Evolutionary conservation across 2,797 vertebrate genomes (phyloP).

Genomic region (Spheniscus humboldti): DNA sequence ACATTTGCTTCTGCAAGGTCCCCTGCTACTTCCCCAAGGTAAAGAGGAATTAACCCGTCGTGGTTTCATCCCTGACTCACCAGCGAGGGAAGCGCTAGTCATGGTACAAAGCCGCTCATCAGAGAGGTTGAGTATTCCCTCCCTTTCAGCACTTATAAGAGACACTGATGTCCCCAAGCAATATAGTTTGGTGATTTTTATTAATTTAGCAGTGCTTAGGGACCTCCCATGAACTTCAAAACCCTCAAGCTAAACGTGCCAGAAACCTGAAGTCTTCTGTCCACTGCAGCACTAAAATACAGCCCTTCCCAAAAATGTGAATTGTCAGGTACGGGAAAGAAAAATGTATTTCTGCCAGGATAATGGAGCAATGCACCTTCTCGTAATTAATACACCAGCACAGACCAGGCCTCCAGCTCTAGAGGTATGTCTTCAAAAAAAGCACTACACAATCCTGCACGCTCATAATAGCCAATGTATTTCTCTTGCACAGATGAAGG

Average conservation of each 20-base stretch:
- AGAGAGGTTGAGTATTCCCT: not conserved
- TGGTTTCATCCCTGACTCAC: not conserved
- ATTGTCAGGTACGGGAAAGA: not conserved
- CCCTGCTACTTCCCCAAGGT: not conserved
- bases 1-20: not conserved
- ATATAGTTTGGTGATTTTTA: accelerated
- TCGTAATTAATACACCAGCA: not conserved
- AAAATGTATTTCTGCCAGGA: not conserved
- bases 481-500: not conserved
- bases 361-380: not conserved
- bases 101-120: not conserved
- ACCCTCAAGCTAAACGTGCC: not conserved
- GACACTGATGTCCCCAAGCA: not conserved
- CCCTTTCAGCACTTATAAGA: not conserved
- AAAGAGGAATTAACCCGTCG: not conserved
- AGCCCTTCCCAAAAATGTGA: not conserved
- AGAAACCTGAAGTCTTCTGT: not conserved
- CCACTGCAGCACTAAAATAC: not conserved
- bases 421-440: not conserved
- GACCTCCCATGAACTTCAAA: not conserved
- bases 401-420: not conserved
- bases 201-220: not conserved
- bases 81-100: not conserved
- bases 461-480: accelerated
- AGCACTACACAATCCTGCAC: not conserved